Percentiles rank a stretch among this genome's conserved stretches.
Conservation (phyloP, 2,797 vertebrate genomes). For the Potorous gilbertii region DNA sequence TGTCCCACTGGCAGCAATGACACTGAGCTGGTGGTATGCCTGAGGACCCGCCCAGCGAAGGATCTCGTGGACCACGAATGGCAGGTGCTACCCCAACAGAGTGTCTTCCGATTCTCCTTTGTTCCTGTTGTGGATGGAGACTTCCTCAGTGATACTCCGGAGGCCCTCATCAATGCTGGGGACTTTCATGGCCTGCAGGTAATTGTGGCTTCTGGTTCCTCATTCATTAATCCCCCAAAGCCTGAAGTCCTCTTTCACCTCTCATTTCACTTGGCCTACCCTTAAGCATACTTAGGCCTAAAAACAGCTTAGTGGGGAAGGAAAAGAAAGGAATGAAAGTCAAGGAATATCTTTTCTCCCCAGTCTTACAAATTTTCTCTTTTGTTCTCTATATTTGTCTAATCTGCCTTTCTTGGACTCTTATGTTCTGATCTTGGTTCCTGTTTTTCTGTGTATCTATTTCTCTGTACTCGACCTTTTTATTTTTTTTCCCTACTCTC, state of each 20-base stretch:
- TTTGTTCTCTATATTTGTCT: conserved; percentile 49
- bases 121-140: conserved; percentile 94
- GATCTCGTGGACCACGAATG: conserved; percentile 92
- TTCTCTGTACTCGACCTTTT: conserved; percentile 39
- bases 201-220: conserved; percentile 50
- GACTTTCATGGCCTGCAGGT: conserved; percentile 91
- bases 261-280: neutral
- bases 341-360: neutral
- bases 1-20: conserved; percentile 88
- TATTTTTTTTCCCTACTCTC: neutral
- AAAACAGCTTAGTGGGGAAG: conserved; percentile 6
- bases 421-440: conserved; percentile 53
- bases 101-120: conserved; percentile 94
- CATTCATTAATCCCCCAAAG: conserved; percentile 22
- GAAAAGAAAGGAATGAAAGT: conserved; percentile 42
- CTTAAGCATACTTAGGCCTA: neutral
- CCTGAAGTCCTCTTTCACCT: neutral
- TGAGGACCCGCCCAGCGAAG: conserved; percentile 87
- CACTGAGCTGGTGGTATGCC: conserved; percentile 90
- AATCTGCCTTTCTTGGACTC: neutral
- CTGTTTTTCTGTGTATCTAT: conserved; percentile 66
- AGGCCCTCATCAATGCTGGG: conserved; percentile 89
- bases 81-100: conserved; percentile 89
- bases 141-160: conserved; percentile 90
- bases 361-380: conserved; percentile 14